phyloP scores from a whole-genome alignment of 2,888 invertebrate species.

The Blera fallax region DNA sequence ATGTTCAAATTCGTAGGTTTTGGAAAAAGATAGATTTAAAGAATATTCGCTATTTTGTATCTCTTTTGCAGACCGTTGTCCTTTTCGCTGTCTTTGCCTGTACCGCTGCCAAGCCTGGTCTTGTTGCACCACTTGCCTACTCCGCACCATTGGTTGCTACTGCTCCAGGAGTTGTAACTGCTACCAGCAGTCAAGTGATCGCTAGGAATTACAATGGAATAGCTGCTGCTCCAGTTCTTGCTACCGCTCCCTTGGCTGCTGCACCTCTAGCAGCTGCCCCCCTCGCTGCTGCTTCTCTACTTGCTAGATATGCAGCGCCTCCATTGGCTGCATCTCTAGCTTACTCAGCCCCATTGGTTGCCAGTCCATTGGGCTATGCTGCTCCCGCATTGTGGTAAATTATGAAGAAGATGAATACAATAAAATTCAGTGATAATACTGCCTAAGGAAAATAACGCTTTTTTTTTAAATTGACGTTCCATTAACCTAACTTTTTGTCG shows the following conservation, averaged over 20 bases:
- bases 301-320: too few species aligned
- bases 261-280: conserved; percentile 17
- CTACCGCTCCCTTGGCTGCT: conserved; percentile 15
- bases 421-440: neutral
- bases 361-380: conserved; percentile 21
- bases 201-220: conserved; percentile 77
- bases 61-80: conserved; percentile 32
- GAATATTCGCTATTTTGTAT: neutral
- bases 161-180: conserved; percentile 75
- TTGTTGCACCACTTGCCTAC: conserved; percentile 74
- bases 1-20: conserved; percentile 47
- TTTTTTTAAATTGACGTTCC: too few species aligned
- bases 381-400: conserved; percentile 4
- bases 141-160: conserved; percentile 59
- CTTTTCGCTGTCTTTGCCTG: conserved; percentile 56
- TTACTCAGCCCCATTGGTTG: too few species aligned
- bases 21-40: neutral
- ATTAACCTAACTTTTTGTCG: too few species aligned
- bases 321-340: conserved; percentile 46
- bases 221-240: conserved; percentile 82
- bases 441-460: too few species aligned
- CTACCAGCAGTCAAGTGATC: conserved; percentile 78
- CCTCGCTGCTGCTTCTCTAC: neutral
- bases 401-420: neutral
- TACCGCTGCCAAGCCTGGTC: conserved; percentile 62